These are phyloP conservation scores for Megalonaias nervosa DNA, from an alignment of 1,140 invertebrate species.

Conservation along the genomic window DNA sequence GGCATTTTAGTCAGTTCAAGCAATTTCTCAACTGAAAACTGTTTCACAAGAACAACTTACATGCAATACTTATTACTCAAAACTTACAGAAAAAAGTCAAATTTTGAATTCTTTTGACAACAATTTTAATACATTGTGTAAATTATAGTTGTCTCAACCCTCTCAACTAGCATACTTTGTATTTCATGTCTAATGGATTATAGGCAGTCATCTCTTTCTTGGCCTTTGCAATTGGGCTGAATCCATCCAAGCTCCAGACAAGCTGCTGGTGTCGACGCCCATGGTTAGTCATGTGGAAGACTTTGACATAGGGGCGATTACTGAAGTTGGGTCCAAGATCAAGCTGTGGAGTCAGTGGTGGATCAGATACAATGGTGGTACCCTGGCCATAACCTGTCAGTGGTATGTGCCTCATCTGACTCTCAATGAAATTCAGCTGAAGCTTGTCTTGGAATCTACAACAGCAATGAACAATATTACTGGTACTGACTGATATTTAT, in stretches of 20 bases:
- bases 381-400: conserved; percentile 67
- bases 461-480: conserved; percentile 17
- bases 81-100: no score
- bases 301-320: conserved; percentile 60
- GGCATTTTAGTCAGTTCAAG: no score
- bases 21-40: no score
- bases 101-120: no score
- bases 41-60: no score
- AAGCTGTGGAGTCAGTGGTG: conserved; percentile 59
- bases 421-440: conserved; percentile 66
- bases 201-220: conserved; percentile 56
- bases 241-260: conserved; percentile 67
- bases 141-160: not conserved
- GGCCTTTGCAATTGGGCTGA: conserved; percentile 53
- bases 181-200: conserved; percentile 62
- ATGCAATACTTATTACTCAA: no score
- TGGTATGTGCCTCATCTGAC: conserved; percentile 58
- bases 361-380: conserved; percentile 69
- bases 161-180: conserved; percentile 41
- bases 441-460: conserved; percentile 69
- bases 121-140: not conserved
- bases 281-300: conserved; percentile 68
- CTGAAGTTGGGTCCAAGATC: conserved; percentile 71
- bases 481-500: conserved; percentile 8
- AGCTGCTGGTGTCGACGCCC: conserved; percentile 70